Conservation (phyloP, 2,797 vertebrate species). For the Malacoraja senta region DNA sequence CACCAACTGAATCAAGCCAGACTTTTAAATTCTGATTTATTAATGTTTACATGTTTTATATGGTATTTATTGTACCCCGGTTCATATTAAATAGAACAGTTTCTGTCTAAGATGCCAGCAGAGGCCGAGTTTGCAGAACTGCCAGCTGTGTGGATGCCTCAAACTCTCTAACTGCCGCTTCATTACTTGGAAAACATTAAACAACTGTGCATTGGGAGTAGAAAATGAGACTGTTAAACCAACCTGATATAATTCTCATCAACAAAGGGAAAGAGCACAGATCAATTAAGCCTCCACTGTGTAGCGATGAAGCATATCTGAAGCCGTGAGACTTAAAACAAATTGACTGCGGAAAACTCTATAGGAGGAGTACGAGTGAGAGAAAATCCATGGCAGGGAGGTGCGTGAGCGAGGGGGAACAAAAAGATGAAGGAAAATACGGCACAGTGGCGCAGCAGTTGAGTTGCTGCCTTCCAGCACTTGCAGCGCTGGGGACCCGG, state of each 20-base stretch:
- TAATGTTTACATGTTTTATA: background rate
- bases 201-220: constrained; percentile 61
- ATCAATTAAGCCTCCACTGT: constrained; percentile 48
- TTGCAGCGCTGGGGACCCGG: no score
- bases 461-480: no score
- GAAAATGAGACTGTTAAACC: constrained; percentile 65
- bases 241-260: constrained; percentile 64
- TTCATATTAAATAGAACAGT: constrained; percentile 15
- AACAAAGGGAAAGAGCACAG: constrained; percentile 56
- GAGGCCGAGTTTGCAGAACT: background rate
- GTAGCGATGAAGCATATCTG: constrained; percentile 19
- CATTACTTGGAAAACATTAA: constrained; percentile 68
- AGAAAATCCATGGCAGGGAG: background rate
- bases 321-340: background rate
- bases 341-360: constrained; percentile 7
- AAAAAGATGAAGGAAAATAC: background rate
- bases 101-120: background rate
- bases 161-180: constrained; percentile 62
- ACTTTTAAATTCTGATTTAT: constrained; percentile 25
- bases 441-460: no score
- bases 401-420: background rate
- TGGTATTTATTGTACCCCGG: constrained; percentile 13
- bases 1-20: background rate
- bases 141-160: constrained; percentile 53
- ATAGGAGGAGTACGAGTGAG: background rate